phyloP scores from a whole-genome alignment of 2,113 vertebrate genomes.

The Myotis brandtii region DNA sequence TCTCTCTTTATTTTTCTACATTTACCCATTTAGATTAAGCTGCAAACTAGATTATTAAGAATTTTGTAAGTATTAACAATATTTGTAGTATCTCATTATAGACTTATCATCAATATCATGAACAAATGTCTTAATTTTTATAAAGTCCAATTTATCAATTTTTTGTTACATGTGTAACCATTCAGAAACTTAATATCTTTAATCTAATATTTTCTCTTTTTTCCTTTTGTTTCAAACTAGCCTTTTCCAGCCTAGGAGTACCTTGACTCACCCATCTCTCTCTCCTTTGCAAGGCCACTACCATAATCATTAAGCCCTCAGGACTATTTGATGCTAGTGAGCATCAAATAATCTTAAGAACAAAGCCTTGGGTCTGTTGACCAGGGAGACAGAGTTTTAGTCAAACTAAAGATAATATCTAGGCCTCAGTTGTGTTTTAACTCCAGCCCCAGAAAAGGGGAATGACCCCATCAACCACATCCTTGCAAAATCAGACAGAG shows the following conservation, averaged over 20 bases:
- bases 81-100: background rate
- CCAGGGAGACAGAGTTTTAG: background rate
- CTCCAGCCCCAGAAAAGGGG: background rate
- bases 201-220: background rate
- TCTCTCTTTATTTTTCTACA: background rate
- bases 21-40: background rate
- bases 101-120: background rate
- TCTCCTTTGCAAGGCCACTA: background rate
- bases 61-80: background rate
- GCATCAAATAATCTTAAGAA: background rate
- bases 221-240: background rate
- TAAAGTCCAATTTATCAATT: background rate
- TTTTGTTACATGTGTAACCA: background rate
- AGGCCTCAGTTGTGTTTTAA: background rate
- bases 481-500: background rate
- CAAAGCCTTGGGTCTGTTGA: background rate
- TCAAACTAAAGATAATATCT: background rate
- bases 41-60: background rate
- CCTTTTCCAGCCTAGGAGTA: background rate
- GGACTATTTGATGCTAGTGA: background rate
- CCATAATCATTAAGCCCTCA: background rate
- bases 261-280: background rate
- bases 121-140: background rate
- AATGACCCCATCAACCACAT: background rate
- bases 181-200: background rate